Evolutionary conservation across 2,888 invertebrate genomes (phyloP), one percentile per base, ranked within the genome.

Genomic region (Galerucella calmariensis): DNA sequence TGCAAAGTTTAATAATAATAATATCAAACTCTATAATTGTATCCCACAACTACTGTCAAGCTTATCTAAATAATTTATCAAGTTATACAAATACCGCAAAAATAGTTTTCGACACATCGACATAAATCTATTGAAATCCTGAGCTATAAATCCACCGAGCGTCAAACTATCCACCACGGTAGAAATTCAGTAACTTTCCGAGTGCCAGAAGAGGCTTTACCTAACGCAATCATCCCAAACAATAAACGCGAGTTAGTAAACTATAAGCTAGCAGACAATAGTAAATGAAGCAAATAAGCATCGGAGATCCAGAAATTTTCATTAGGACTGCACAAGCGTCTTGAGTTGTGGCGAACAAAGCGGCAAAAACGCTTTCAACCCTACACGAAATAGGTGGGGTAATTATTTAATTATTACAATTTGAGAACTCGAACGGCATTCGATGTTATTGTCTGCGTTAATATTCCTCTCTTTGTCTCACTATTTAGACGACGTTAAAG

Each of bases 381-480:
- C 75, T 79, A 83, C 86, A 85, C 77, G 85, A 81, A 86, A 86
- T 83, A 85, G 86, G 86, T 85, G 86, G 85, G 83, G 86, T 85
- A 85, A 86, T 86, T 85, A 86, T 85, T 84, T 84, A 84, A 85
- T 85, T 85, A 85, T 85, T 82, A 81, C 82, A 82, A 82, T 79
- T 82, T 71, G 78, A 78, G 77, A 77, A 75, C 73, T 75, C 58
- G 66, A 74, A 48, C 71, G 73, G 75, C 72, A 77, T 74, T 74
- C 70, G 76, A 67, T 70, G 73, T 75, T 71, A 77, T 78, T 80
- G 80, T 78, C 77, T 81, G 79, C 70, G 76, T 75, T 74, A 41
- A 41, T 41, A 9, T 9, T 8, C 35, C 9, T 41, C 35, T 41
- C 35, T 41, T 41, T 41, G 35, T 41, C 9, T 41, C 35, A 41